These are phyloP conservation scores for Micropoecilia bifurca DNA, from an alignment of 2,797 vertebrate species.

Conservation along the genomic window DNA sequence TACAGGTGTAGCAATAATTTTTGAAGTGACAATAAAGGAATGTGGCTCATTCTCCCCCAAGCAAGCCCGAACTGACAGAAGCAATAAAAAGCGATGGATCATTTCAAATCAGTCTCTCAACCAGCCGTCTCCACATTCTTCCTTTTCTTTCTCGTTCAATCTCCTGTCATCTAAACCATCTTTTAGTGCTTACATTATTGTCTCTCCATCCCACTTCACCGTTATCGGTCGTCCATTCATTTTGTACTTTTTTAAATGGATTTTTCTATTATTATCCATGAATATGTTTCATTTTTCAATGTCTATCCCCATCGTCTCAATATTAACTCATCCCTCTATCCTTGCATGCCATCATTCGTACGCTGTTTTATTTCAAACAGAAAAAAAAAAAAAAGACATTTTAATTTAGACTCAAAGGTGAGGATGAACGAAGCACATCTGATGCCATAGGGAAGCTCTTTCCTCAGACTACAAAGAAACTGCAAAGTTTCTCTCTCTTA, in stretches of 20 bases:
- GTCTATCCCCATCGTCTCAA: neutral
- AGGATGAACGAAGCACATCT: no score
- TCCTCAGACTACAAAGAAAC: no score
- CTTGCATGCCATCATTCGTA: constrained; percentile 17
- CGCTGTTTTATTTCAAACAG: neutral
- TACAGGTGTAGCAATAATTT: constrained; percentile 37
- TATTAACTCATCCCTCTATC: constrained; percentile 21
- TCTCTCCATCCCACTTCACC: neutral
- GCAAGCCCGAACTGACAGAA: constrained; percentile 66
- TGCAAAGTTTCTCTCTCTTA: no score
- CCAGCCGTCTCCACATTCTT: constrained; percentile 28
- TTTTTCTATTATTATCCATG: constrained; percentile 24
- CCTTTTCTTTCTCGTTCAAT: neutral
- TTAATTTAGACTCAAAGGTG: neutral
- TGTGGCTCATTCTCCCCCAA: constrained; percentile 43
- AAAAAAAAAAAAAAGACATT: neutral
- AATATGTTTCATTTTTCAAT: constrained; percentile 23
- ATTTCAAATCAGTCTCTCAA: constrained; percentile 60
- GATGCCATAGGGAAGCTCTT: no score
- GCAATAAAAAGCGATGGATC: constrained; percentile 71
- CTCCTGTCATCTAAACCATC: constrained; percentile 24
- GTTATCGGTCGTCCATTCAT: constrained; percentile 6
- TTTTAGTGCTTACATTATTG: constrained; percentile 20
- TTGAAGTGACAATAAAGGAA: constrained; percentile 58
- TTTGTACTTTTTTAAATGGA: constrained; percentile 12